Conservation (phyloP, 2,888 invertebrate species). For the Heteromyza rotundicornis region DNA sequence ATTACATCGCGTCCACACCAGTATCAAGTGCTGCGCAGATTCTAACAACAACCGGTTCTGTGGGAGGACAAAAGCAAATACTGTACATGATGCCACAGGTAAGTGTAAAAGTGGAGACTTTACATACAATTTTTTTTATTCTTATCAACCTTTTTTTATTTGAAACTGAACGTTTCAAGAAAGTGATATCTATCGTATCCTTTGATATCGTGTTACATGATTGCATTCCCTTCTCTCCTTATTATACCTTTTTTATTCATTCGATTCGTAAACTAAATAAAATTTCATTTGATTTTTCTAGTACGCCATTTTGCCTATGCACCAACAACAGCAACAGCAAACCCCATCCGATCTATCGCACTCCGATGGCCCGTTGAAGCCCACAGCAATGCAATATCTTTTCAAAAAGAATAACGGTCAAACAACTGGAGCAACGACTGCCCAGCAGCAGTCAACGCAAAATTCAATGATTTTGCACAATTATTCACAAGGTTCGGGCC, state of each 20-base stretch:
- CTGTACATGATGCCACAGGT: constrained; percentile 57
- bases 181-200: no score
- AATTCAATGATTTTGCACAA: not conserved
- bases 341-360: constrained; percentile 41
- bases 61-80: constrained; percentile 50
- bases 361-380: constrained; percentile 26
- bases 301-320: constrained; percentile 44
- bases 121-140: no score
- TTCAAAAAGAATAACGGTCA: constrained; percentile 56
- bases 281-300: constrained; percentile 23
- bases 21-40: constrained; percentile 45
- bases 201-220: no score
- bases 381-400: constrained; percentile 50
- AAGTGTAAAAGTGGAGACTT: not conserved
- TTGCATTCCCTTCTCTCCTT: no score
- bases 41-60: constrained; percentile 39
- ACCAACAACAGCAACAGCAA: constrained; percentile 38
- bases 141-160: no score
- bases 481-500: not conserved
- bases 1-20: no score
- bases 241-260: no score
- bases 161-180: no score
- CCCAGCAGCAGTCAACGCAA: constrained; percentile 25
- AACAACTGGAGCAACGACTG: constrained; percentile 14
- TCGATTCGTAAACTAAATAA: not conserved